phyloP scores from a whole-genome alignment of 1,140 invertebrate species.

The Teleopsis dalmanni region DNA sequence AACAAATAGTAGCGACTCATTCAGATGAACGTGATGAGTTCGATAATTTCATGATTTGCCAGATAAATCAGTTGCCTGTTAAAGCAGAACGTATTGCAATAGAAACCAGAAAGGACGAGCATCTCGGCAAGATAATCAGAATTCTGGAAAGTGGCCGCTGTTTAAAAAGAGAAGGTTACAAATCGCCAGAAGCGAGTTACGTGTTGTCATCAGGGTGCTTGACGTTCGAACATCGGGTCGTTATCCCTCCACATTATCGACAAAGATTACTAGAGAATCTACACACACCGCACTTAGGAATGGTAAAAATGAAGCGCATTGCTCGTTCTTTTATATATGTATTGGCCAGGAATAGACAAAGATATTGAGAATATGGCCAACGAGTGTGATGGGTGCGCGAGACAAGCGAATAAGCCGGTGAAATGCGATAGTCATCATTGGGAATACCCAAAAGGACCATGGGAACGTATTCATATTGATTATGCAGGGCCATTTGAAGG shows the following conservation, averaged over 20 bases:
- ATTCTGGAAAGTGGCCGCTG: neutral
- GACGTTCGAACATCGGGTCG: neutral
- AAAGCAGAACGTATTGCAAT: neutral
- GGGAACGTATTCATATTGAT: conserved; percentile 12
- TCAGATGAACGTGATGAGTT: conserved; percentile 5
- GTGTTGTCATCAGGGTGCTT: conserved; percentile 1
- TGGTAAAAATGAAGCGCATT: conserved; percentile 43
- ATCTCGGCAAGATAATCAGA: conserved; percentile 2
- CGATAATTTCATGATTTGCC: conserved; percentile 4
- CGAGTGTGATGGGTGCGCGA: neutral
- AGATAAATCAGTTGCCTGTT: conserved; percentile 4
- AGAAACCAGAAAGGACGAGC: neutral
- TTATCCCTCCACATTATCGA: conserved; percentile 1
- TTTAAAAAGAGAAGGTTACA: conserved; percentile 1
- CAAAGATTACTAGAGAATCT: conserved; percentile 31
- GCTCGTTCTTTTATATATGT: conserved; percentile 43
- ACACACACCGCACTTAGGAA: conserved; percentile 45
- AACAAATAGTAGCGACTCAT: too few species aligned
- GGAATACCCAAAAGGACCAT: conserved; percentile 7
- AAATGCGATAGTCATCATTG: conserved; percentile 11
- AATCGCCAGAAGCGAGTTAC: neutral
- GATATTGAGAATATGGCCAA: conserved; percentile 33
- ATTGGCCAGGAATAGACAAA: conserved; percentile 45
- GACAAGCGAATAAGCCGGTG: conserved; percentile 1
- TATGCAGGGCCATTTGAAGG: conserved; percentile 12